A percentile compares a stretch with the other conserved stretches of the same genome.
These are phyloP conservation scores for Agrotis segetum DNA, from an alignment of 2,888 invertebrate genomes.

Conservation along the genomic window DNA sequence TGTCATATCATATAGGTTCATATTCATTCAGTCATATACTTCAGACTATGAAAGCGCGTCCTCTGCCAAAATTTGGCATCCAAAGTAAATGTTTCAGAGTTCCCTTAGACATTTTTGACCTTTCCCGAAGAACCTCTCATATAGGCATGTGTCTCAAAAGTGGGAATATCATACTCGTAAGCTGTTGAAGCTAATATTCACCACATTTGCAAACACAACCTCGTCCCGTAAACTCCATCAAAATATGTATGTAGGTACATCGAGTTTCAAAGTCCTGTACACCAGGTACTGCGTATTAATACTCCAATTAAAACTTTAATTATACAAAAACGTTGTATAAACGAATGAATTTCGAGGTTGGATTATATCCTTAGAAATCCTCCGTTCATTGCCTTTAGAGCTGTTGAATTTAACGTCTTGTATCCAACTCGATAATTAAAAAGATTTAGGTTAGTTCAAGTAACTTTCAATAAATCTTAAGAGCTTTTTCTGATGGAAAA, in stretches of 20 bases:
- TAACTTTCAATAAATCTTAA: slow-evolving; percentile 38
- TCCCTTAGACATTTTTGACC: not conserved
- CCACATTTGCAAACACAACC: slow-evolving; percentile 2
- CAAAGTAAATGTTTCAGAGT: not conserved
- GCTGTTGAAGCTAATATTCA: no score
- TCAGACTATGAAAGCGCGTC: not conserved
- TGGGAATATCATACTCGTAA: no score
- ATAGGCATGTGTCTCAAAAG: no score
- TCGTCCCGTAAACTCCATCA: slow-evolving; percentile 39
- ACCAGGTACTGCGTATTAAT: slow-evolving; percentile 74
- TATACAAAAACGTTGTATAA: slow-evolving; percentile 65
- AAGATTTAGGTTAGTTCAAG: slow-evolving; percentile 40
- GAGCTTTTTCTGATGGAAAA: slow-evolving; percentile 8
- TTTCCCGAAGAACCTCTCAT: no score
- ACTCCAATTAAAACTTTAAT: slow-evolving; percentile 79
- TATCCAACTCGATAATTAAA: slow-evolving; percentile 45
- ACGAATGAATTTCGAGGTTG: slow-evolving; percentile 44
- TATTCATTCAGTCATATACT: not conserved
- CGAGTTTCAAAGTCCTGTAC: slow-evolving; percentile 57
- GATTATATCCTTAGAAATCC: slow-evolving; percentile 43
- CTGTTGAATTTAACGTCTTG: slow-evolving; percentile 37
- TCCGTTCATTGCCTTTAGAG: slow-evolving; percentile 33
- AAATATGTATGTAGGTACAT: slow-evolving; percentile 54
- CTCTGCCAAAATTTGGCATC: not conserved
- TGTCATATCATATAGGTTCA: no score